A percentile compares a stretch with the other conserved stretches of the same genome.
Evolutionary conservation across 2,113 vertebrate species (phyloP).

Genomic region (Cercocebus atys): DNA sequence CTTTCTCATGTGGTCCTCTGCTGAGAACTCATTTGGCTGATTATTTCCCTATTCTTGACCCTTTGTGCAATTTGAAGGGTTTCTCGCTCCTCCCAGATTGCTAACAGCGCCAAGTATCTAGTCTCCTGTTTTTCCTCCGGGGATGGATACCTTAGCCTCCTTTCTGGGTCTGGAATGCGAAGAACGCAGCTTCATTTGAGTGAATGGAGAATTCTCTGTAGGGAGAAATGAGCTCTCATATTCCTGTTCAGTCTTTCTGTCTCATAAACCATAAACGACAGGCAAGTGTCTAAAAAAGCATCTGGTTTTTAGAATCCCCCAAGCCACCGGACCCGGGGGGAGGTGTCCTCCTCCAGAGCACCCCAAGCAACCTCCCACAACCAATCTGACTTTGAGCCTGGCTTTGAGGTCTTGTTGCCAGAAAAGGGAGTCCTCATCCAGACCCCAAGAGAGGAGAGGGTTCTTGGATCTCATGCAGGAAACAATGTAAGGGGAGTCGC

Average conservation of each 20-base stretch:
- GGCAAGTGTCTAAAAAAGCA: background rate
- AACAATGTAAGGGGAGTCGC: no score
- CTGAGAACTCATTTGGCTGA: background rate
- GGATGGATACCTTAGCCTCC: background rate
- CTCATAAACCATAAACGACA: background rate
- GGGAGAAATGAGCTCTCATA: background rate
- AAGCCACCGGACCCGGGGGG: background rate
- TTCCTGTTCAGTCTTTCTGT: background rate
- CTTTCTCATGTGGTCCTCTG: background rate
- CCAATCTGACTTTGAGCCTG: background rate
- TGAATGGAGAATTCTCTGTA: background rate
- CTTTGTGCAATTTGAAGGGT: background rate
- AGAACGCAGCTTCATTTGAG: background rate
- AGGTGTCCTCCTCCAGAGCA: background rate
- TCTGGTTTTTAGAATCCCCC: background rate
- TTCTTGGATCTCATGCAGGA: no score
- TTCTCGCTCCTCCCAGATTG: background rate
- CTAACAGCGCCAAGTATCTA: background rate
- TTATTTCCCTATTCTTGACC: background rate
- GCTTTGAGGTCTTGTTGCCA: background rate
- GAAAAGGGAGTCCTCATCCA: no score
- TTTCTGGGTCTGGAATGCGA: slow-evolving; percentile 36
- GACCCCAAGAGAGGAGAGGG: no score
- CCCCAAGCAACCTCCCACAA: background rate
- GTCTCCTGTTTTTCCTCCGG: background rate